Percentiles rank a stretch among this genome's conserved stretches.
Evolutionary conservation across 2,888 invertebrate genomes (phyloP).

Genomic region (Diarsia dahlii): DNA sequence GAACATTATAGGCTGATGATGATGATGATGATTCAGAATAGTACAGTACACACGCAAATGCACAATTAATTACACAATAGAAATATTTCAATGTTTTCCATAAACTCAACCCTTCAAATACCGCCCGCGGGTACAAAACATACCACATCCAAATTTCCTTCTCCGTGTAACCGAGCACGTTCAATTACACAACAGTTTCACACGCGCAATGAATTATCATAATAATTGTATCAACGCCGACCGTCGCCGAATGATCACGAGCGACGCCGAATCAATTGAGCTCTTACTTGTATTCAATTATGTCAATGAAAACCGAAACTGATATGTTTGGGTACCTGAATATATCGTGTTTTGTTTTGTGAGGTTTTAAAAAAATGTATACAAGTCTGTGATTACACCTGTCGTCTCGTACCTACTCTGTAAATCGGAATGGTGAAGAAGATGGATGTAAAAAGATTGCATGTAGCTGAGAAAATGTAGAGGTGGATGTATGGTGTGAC

Average conservation of each 20-base stretch:
- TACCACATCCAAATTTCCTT: slow-evolving; percentile 55
- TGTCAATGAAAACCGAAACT: slow-evolving; percentile 24
- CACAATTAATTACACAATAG: not conserved
- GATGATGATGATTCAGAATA: too few species aligned
- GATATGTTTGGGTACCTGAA: slow-evolving; percentile 20
- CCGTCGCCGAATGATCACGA: slow-evolving; percentile 56
- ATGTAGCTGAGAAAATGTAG: too few species aligned
- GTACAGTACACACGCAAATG: too few species aligned
- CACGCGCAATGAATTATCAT: slow-evolving; percentile 74
- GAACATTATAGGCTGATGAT: too few species aligned
- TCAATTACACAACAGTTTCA: slow-evolving; percentile 67
- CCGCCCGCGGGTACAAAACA: not conserved
- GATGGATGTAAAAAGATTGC: too few species aligned
- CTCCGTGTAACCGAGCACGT: slow-evolving; percentile 17
- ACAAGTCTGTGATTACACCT: too few species aligned
- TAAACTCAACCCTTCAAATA: not conserved
- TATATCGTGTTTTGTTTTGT: not conserved
- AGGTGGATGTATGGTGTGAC: too few species aligned
- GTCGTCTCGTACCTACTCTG: too few species aligned
- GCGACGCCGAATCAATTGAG: slow-evolving; percentile 63
- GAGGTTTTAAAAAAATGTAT: not conserved
- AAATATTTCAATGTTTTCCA: not conserved
- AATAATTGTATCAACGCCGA: slow-evolving; percentile 73
- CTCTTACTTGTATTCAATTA: slow-evolving; percentile 60
- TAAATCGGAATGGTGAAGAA: too few species aligned